Percentiles rank a stretch among this genome's conserved stretches.
Conservation (phyloP, 2,797 vertebrate genomes). For the Acanthornis magna region DNA sequence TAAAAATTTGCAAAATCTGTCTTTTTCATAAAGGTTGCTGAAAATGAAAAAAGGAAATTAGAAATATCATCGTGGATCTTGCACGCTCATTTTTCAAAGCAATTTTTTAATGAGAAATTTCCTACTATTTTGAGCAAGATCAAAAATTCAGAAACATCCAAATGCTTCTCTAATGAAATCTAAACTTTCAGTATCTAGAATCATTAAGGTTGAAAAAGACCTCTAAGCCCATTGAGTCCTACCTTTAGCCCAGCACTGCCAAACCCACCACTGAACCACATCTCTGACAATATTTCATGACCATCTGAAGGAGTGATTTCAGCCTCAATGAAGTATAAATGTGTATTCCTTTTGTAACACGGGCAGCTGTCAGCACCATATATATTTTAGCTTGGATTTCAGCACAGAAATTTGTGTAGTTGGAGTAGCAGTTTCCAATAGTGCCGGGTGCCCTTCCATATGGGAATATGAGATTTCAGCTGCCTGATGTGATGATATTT, state of each 20-base stretch:
- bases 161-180: neutral
- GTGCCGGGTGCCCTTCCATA: neutral
- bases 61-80: neutral
- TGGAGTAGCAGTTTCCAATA: neutral
- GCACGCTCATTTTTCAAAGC: accelerated
- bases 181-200: neutral
- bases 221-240: neutral
- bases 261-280: neutral
- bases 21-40: neutral
- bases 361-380: neutral
- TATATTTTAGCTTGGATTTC: neutral
- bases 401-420: neutral
- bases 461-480: neutral
- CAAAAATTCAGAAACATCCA: neutral
- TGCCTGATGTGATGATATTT: neutral
- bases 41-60: neutral
- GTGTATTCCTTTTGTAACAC: neutral
- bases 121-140: neutral
- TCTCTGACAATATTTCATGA: neutral
- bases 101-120: neutral
- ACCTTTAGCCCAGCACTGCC: neutral
- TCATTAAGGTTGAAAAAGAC: neutral
- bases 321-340: neutral
- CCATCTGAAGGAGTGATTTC: neutral
- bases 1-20: neutral